phyloP scores from a whole-genome alignment of 2,888 invertebrate species.

The Agonopterix heracliana region DNA sequence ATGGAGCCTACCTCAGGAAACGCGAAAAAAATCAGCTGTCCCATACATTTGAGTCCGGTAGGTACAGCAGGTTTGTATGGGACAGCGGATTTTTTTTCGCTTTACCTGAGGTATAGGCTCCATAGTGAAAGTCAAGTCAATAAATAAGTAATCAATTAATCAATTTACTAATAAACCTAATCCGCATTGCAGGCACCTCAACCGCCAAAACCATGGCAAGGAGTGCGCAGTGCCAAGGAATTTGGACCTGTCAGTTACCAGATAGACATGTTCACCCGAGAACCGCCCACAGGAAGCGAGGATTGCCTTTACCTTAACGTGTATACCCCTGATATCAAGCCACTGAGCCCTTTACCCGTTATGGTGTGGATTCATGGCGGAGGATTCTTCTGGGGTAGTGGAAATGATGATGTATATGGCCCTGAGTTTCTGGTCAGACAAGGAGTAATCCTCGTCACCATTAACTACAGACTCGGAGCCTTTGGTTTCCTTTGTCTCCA shows the following conservation, averaged over 20 bases:
- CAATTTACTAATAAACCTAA: too few species aligned
- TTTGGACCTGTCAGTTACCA: slow-evolving; percentile 38
- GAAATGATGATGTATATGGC: slow-evolving; percentile 38
- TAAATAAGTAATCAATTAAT: too few species aligned
- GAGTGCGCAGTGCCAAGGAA: slow-evolving; percentile 28
- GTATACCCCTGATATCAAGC: slow-evolving; percentile 30
- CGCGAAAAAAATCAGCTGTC: too few species aligned
- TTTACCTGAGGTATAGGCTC: too few species aligned
- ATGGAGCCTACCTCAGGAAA: too few species aligned
- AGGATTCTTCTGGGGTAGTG: slow-evolving; percentile 37
- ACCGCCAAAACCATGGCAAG: slow-evolving; percentile 35
- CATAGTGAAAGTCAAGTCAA: too few species aligned
- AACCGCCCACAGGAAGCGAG: slow-evolving; percentile 27
- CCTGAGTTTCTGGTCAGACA: slow-evolving; percentile 54
- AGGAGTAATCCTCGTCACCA: slow-evolving; percentile 50
- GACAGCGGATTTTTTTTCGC: too few species aligned
- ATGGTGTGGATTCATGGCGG: slow-evolving; percentile 50
- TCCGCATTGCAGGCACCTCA: slow-evolving; percentile 33
- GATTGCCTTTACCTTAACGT: slow-evolving; percentile 45
- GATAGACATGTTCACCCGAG: slow-evolving; percentile 23
- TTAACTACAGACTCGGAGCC: slow-evolving; percentile 56
- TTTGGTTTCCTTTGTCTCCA: slow-evolving; percentile 56
- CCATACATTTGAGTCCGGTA: too few species aligned
- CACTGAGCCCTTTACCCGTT: slow-evolving; percentile 27
- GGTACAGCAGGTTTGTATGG: too few species aligned